Conservation (phyloP, 2,888 invertebrate genomes). For the Gryllus longicercus region DNA sequence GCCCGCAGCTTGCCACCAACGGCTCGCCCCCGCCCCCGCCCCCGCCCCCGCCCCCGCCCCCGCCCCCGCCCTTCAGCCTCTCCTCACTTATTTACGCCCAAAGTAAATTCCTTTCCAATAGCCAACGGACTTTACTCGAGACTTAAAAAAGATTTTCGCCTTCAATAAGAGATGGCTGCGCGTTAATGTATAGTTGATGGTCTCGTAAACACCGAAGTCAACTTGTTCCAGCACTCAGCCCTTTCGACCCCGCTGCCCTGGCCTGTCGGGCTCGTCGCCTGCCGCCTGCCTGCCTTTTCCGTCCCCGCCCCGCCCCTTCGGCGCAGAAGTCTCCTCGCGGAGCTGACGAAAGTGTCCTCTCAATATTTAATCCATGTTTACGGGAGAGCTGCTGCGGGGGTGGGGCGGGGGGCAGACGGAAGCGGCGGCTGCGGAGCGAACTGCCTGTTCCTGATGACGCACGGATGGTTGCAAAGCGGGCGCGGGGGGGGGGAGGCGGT, state of each 20-base stretch:
- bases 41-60: too few relatives aligned
- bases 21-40: too few relatives aligned
- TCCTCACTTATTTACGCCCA: not conserved
- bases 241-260: not conserved
- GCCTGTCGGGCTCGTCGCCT: not conserved
- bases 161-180: not conserved
- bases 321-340: not conserved
- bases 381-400: not conserved
- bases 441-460: too few relatives aligned
- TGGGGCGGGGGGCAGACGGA: not conserved
- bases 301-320: not conserved
- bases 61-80: not conserved
- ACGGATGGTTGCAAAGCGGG: too few relatives aligned
- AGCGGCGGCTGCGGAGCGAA: too few relatives aligned
- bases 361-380: constrained; percentile 17
- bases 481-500: too few relatives aligned
- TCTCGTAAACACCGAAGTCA: constrained; percentile 1
- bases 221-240: not conserved
- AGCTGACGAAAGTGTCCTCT: constrained; percentile 17
- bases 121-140: not conserved
- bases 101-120: constrained; percentile 17
- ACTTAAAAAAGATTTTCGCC: constrained; percentile 8
- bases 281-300: too few relatives aligned
- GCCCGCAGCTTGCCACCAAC: too few relatives aligned
- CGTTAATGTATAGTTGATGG: constrained; percentile 17